Base-by-base conservation (phyloP, 2,888 invertebrate species). In the Parnassius orleans region DNA sequence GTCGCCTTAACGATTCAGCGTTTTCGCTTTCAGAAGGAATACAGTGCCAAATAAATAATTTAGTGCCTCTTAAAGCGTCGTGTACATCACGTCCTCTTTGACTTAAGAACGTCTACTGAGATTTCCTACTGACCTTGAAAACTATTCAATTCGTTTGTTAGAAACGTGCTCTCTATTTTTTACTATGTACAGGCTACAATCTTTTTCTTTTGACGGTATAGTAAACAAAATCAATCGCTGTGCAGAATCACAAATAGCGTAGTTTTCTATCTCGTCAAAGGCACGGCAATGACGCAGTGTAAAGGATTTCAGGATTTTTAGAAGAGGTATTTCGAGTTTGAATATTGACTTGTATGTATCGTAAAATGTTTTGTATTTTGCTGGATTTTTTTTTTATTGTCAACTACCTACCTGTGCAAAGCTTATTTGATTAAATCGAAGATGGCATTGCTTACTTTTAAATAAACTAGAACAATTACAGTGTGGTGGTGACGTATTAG, bases 291-390 rank as follows among this genome's bases (percentile, higher is more conserved):
- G 57, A 24, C 44, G 54, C 10, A 5, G 19, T 24, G 58, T 33
- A 58, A 58, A 58, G 52, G 51, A 58, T 58, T 58, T 24, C 58
- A 51, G 57, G 50, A 50, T 57, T 57, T 50, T 57, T 51, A 51
- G 43, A 50, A 43, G 19, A 42, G 50, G 42, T 50, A 10, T 57
- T 51, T 19, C 3, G 43, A 7, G 12, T 15, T 12, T 7, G 33
- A 5, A 33, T 33, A 33, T 46, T 46, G 15, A 14, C 15, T 57
- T 15, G 5, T 47, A 5, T 47, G 11, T 48, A 7, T 24, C 12
- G 19, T 9, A 10, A 15, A 14, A 10, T 19, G n/a, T 47, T 9
- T 24, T 50, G 5, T 15, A 9, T 33, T 24, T 50, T 50, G 14
- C 14, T 15, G 15, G 15, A 11, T 10, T 43, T 10, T 11, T 11